Percentiles rank a stretch among this genome's conserved stretches.
phyloP scores from a whole-genome alignment of 2,113 vertebrate genomes.

The Chaenogobius annularis region DNA sequence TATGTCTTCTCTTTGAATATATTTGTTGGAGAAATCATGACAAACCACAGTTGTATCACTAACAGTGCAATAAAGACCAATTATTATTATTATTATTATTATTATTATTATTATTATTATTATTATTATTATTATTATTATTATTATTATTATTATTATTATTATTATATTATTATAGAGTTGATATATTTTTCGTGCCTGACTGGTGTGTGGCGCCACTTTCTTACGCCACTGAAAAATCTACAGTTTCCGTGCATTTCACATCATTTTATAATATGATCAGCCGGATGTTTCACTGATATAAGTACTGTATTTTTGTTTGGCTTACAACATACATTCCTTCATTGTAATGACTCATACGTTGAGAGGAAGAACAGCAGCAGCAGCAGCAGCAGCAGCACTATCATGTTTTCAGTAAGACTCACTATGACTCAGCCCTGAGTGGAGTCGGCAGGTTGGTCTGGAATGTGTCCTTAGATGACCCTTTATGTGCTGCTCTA shows the following conservation, averaged over 20 bases:
- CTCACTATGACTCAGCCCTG: slow-evolving; percentile 44
- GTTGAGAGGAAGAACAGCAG: slow-evolving; percentile 21
- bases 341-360: background rate
- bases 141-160: too few species aligned
- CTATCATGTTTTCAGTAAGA: slow-evolving; percentile 6
- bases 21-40: background rate
- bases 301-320: background rate
- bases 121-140: too few species aligned
- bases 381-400: slow-evolving; percentile 18
- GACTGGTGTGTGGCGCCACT: too few species aligned
- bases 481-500: slow-evolving; percentile 26
- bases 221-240: too few species aligned
- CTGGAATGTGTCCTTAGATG: slow-evolving; percentile 34
- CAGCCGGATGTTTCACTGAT: background rate
- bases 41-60: too few species aligned
- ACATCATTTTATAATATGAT: background rate
- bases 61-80: too few species aligned
- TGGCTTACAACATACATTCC: slow-evolving; percentile 1
- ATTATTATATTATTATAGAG: background rate
- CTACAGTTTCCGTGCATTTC: too few species aligned
- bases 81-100: too few species aligned
- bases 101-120: too few species aligned
- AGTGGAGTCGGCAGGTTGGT: slow-evolving; percentile 31
- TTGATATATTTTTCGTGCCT: background rate
- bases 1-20: too few species aligned